Base-by-base conservation (phyloP, 2,797 vertebrate genomes). In the Platyrinchus mystaceus region DNA sequence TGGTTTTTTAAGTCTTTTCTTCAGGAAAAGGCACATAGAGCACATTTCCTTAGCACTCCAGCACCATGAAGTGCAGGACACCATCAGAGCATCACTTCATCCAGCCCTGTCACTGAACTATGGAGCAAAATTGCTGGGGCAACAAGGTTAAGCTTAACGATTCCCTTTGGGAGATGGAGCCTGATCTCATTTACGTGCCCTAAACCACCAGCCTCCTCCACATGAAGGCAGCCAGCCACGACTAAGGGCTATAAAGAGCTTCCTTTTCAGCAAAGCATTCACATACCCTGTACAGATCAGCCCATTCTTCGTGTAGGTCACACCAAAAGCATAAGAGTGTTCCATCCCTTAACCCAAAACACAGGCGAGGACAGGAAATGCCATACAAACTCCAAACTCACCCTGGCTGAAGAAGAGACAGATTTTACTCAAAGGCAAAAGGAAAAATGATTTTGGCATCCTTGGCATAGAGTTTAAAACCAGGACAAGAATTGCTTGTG, bases 311-410 rank as follows among this genome's bases (percentile, higher is more conserved):
- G 8, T 4, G 46, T 3, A 53, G 20, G 46, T 91, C 83, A 67
- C 84, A 86, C 67, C 53, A 89, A 89, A 93, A 79, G 39, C 30
- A 1, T 12, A 52, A 77, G 53, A 63, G 60, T 63, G 75, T 74
- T 83, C 75, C 26, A 1, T 58, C 78, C 87, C 89, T 70, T 67
- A 74, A 55, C 37, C 50, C 77, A 67, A 89, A 66, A 90, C 44
- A 76, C 17, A 56, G 56, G 27, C n/a, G 2, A 70, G 47, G 41
- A 55, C 74, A 89, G 81, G 60, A 96, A 95, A 92, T 90, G 64
- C 70, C 75, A 24, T 4, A 28, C 14, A 34, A 44, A 36, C 22
- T 3, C 64, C 77, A 79, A 76, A 52, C 14, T 74, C 79, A 62
- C 39, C 47, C 77, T 23, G 11, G 53, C 41, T 70, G 67, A 49